phyloP scores from a whole-genome alignment of 2,797 vertebrate genomes.

The Clarias fuscus region DNA sequence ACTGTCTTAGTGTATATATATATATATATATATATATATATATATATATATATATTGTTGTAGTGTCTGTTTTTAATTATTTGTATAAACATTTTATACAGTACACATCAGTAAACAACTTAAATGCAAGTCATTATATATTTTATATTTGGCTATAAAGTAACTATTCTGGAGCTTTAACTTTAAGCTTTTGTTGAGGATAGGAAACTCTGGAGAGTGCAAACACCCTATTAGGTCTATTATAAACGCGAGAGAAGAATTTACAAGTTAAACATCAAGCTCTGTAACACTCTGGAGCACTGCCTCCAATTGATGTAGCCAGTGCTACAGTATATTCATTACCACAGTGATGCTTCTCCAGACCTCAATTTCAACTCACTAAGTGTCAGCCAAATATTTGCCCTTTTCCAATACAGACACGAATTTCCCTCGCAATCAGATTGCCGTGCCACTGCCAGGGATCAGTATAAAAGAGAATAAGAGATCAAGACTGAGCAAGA shows the following conservation, averaged over 20 bases:
- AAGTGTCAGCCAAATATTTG: conserved; percentile 18
- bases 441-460: not conserved
- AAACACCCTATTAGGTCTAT: not conserved
- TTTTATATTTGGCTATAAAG: not conserved
- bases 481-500: not conserved
- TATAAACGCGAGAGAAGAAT: not conserved
- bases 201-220: not conserved
- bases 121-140: not conserved
- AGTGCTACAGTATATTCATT: conserved; percentile 14
- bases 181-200: not conserved
- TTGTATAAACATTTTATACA: not conserved
- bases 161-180: not conserved
- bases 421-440: not conserved
- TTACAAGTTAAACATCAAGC: not conserved
- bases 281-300: not conserved
- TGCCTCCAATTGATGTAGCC: not conserved
- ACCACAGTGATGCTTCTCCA: not conserved
- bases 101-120: too few species aligned
- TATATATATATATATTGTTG: not conserved
- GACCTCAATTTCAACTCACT: not conserved
- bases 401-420: not conserved
- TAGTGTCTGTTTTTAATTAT: not conserved
- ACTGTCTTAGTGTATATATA: too few species aligned
- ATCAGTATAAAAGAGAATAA: not conserved
- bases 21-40: too few species aligned